Conservation (phyloP, 53 echinoderm and acorn worm genomes). For the Astropecten irregularis region DNA sequence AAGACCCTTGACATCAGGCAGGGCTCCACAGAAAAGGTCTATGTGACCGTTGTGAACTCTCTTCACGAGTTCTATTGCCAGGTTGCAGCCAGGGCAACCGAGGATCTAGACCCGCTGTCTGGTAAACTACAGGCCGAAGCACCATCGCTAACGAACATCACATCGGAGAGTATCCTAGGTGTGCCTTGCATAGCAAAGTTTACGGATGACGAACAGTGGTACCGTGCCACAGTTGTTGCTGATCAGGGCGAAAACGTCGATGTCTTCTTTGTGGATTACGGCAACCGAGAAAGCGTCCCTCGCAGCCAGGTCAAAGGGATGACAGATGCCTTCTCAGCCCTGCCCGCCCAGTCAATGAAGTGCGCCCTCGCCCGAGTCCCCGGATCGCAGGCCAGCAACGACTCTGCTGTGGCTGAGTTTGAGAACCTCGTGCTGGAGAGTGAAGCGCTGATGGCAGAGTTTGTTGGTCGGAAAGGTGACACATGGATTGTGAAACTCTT, state of each 20-base stretch:
- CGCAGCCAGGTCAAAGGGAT: slow-evolving; percentile 63
- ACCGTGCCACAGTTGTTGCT: slow-evolving; percentile 65
- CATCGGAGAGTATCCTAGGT: background rate
- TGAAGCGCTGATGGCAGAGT: slow-evolving; percentile 55
- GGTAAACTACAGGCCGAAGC: slow-evolving; percentile 48
- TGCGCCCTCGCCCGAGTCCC: slow-evolving; percentile 67
- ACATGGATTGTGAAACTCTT: slow-evolving; percentile 32
- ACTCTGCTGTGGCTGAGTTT: slow-evolving; percentile 50
- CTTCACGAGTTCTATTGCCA: slow-evolving; percentile 67
- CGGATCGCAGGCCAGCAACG: background rate
- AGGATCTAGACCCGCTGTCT: slow-evolving; percentile 69
- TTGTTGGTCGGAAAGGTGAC: slow-evolving; percentile 23
- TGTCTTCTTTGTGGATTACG: slow-evolving; percentile 84
- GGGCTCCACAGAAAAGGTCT: slow-evolving; percentile 32
- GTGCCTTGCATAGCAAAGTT: slow-evolving; percentile 67
- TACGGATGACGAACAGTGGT: slow-evolving; percentile 84
- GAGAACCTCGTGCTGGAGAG: slow-evolving; percentile 62
- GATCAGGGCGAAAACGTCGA: slow-evolving; percentile 28
- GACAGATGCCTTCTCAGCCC: slow-evolving; percentile 58
- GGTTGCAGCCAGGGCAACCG: slow-evolving; percentile 47
- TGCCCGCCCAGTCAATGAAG: slow-evolving; percentile 86
- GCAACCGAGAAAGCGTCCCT: slow-evolving; percentile 69
- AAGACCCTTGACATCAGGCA: slow-evolving; percentile 13
- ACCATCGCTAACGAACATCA: background rate
- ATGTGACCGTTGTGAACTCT: slow-evolving; percentile 43